These are phyloP conservation scores for Saiga tatarica DNA, from an alignment of 2,113 vertebrate genomes.

Conservation along the genomic window DNA sequence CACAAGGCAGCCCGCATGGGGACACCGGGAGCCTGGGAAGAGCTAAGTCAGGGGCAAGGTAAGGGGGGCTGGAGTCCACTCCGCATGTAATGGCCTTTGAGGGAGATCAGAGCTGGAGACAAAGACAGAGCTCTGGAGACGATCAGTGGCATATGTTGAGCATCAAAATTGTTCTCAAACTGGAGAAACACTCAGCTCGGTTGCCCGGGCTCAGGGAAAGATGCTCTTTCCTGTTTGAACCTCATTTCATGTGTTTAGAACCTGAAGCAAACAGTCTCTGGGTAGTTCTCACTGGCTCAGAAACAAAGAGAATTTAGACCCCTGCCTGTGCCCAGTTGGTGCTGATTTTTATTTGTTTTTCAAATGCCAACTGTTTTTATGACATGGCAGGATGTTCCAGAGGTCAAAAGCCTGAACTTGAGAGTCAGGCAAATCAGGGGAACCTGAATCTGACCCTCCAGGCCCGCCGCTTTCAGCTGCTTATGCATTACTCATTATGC, in stretches of 20 bases:
- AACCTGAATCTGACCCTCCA: not conserved
- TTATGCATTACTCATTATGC: not conserved
- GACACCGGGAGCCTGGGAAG: not conserved
- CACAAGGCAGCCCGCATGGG: not conserved
- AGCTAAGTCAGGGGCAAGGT: not conserved
- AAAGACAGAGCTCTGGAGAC: not conserved
- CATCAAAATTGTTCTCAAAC: not conserved
- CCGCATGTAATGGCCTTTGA: not conserved
- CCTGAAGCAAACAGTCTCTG: not conserved
- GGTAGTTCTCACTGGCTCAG: not conserved
- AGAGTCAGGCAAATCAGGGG: not conserved
- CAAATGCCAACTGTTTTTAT: not conserved
- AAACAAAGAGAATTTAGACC: not conserved
- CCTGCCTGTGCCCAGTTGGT: not conserved
- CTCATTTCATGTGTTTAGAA: not conserved
- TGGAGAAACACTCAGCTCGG: not conserved
- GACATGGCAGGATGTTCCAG: not conserved
- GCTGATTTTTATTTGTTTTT: not conserved
- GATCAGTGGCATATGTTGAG: accelerated
- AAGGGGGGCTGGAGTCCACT: not conserved
- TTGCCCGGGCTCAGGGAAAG: accelerated
- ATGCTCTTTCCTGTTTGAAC: accelerated
- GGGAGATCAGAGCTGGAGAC: not conserved
- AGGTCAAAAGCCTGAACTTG: not conserved
- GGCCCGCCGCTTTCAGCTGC: not conserved